Base-by-base conservation (phyloP, 2,113 vertebrate species). In the Dinomys branickii region DNA sequence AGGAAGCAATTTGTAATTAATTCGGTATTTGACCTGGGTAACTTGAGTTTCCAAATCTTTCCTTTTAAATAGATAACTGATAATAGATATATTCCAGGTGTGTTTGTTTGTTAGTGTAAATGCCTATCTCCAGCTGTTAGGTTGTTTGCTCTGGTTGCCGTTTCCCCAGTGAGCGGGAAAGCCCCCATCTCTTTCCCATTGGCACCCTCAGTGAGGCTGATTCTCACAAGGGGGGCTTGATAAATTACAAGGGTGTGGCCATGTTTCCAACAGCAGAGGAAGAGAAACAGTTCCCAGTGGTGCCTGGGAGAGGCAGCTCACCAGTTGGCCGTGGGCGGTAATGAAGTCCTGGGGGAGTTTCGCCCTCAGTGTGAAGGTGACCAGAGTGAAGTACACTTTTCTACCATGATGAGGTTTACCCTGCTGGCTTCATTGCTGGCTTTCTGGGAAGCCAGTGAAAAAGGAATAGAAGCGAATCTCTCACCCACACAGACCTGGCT, bases 381-480 rank as follows among this genome's bases (percentile, higher is more conserved):
- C 24, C 44, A 4, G 50, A 73, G 20, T 1, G 9, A 91, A 69
- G 22, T 5, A 54, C n/a, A 22, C 24, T 61, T 65, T 58, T 54
- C 67, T 85, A 3, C 30, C 4, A 0, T 50, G 26, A 41, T 22
- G 14, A 2, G 6, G 52, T 67, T 90, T 24, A 28, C 69, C 20
- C 52, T 14, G 41, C 17, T 50, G 58, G 14, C 82, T 88, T 96
- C 30, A 6, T 33, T 28, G 56, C 24, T 90, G 86, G 73, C 52
- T 93, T 92, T 90, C 81, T 94, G 61, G 47, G 59, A 94, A 96
- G 54, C 20, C 69, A 56, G 47, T 81, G 56, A 88, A 75, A 71
- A 61, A 80, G 83, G 10, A 5, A 17, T 50, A 81, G 89, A 91
- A 88, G 28, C 0, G 1, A 22, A n/a, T 73, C 58, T 71, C 33